These are phyloP conservation scores for Drosophila monieri DNA, from an alignment of 2,888 invertebrate genomes.

Conservation along the genomic window DNA sequence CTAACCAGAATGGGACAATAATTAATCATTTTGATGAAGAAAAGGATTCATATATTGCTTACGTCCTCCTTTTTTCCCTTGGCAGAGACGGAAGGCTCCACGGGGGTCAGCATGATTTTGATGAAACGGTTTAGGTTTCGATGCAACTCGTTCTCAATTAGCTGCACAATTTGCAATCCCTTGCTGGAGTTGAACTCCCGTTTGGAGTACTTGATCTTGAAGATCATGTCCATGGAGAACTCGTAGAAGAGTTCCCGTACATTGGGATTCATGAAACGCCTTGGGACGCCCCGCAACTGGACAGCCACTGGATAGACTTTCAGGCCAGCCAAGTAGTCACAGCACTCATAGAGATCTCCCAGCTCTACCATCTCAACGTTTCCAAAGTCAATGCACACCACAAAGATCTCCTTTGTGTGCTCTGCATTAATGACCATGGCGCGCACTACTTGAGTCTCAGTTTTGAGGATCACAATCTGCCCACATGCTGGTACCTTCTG, in stretches of 20 bases:
- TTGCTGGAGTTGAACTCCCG: slow-evolving; percentile 57
- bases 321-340: slow-evolving; percentile 53
- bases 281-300: slow-evolving; percentile 73
- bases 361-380: slow-evolving; percentile 72
- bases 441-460: slow-evolving; percentile 67
- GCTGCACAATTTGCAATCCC: slow-evolving; percentile 65
- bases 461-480: slow-evolving; percentile 73
- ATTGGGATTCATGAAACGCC: slow-evolving; percentile 70
- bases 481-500: slow-evolving; percentile 69
- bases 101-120: slow-evolving; percentile 58
- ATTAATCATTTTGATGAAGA: background rate
- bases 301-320: slow-evolving; percentile 77
- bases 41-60: slow-evolving; percentile 32
- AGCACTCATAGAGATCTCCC: slow-evolving; percentile 71
- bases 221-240: slow-evolving; percentile 58
- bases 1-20: slow-evolving; percentile 48
- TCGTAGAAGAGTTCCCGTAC: slow-evolving; percentile 58
- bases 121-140: slow-evolving; percentile 76
- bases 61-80: slow-evolving; percentile 66
- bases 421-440: slow-evolving; percentile 76
- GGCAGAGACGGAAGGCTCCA: slow-evolving; percentile 55
- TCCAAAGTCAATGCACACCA: slow-evolving; percentile 81
- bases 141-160: slow-evolving; percentile 64
- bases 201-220: slow-evolving; percentile 68
- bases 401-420: slow-evolving; percentile 62